Evolutionary conservation across 2,797 vertebrate species (phyloP).

Genomic region (Diplodus sargus): DNA sequence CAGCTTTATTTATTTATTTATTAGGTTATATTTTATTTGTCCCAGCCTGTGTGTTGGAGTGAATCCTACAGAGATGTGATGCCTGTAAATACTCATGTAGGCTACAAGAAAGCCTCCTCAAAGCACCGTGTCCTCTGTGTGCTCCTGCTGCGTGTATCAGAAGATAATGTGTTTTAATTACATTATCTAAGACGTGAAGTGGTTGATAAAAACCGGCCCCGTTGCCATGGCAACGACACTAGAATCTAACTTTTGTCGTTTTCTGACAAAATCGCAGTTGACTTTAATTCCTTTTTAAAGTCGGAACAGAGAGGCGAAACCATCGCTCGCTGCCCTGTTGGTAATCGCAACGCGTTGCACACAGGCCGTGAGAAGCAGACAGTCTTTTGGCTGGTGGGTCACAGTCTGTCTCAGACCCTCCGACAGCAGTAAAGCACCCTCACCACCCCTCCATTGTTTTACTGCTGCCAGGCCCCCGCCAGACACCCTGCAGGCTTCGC

Average conservation of each 20-base stretch:
- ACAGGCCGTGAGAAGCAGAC: slow-evolving; percentile 80
- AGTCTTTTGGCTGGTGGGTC: slow-evolving; percentile 72
- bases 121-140: too few relatives aligned
- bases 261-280: background rate
- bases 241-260: background rate
- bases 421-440: slow-evolving; percentile 73
- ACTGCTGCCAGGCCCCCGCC: slow-evolving; percentile 54
- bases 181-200: background rate
- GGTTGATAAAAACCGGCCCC: background rate
- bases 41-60: too few relatives aligned
- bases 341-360: slow-evolving; percentile 20
- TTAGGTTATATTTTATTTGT: background rate
- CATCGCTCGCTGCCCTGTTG: background rate
- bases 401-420: slow-evolving; percentile 67
- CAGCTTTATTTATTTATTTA: too few relatives aligned
- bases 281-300: background rate
- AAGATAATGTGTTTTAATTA: background rate
- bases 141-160: too few relatives aligned
- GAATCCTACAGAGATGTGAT: background rate
- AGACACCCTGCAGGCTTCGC: slow-evolving; percentile 63
- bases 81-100: background rate
- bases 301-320: background rate
- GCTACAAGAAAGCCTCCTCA: background rate
- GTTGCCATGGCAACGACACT: slow-evolving; percentile 2
- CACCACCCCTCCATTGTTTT: slow-evolving; percentile 74